Conservation (phyloP, 92 coral and sea anemone species). For the Anthopleura xanthogrammica region DNA sequence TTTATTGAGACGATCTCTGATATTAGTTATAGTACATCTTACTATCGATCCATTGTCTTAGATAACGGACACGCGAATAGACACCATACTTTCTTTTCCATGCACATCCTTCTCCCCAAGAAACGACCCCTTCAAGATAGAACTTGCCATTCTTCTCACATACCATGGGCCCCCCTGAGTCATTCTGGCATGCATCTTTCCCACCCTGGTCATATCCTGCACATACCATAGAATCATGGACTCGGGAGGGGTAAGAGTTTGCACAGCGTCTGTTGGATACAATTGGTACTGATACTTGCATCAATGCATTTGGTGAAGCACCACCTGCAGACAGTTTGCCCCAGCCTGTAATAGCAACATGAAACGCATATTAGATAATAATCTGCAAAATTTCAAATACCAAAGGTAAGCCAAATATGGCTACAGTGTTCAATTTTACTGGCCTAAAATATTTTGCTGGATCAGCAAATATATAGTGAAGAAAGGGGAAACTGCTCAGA, state of each 20-base stretch:
- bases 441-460: too few species aligned
- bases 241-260: not conserved
- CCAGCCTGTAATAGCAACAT: conserved; percentile 6
- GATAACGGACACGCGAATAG: conserved; percentile 17
- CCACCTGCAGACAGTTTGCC: conserved; percentile 19
- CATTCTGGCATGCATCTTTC: conserved; percentile 20
- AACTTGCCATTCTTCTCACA: conserved; percentile 15
- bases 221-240: conserved; percentile 21
- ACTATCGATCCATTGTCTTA: conserved; percentile 10
- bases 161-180: conserved; percentile 25
- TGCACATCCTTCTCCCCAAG: conserved; percentile 26
- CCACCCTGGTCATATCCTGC: conserved; percentile 25
- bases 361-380: too few species aligned
- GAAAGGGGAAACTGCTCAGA: too few species aligned
- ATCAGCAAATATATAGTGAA: too few species aligned
- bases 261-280: not conserved
- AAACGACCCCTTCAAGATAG: conserved; percentile 28
- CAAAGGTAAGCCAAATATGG: too few species aligned
- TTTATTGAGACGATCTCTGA: too few species aligned
- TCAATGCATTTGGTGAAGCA: not conserved
- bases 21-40: not conserved
- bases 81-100: not conserved
- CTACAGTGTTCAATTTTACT: too few species aligned
- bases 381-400: too few species aligned
- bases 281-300: conserved; percentile 20